Evolutionary conservation across 2,113 vertebrate genomes (phyloP), one percentile per base, ranked within the genome.

Genomic region (Girardinichthys multiradiatus): DNA sequence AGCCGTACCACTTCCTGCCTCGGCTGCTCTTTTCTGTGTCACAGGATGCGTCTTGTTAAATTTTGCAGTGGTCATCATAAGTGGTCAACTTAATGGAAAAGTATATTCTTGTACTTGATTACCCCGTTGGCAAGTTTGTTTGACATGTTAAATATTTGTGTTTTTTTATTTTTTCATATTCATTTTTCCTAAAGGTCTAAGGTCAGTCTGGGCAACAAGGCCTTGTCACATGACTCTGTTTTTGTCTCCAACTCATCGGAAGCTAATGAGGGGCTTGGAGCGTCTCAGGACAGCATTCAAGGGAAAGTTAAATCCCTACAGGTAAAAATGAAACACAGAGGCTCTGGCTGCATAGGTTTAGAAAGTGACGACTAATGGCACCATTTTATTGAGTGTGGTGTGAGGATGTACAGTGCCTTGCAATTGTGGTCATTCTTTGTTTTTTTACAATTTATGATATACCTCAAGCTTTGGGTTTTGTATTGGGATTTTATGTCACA

Each of bases 161-260:
- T 69, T 64, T 70, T 4, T 74, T 58, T 61, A 28, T 76, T 57
- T 81, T 29, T 69, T 65, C 27, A 2, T 66, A 27, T 70, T 86
- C 88, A 26, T 70, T 84, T 86, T 66, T 68, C 83, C 77, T 73
- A 35, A 79, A 99, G 97, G 67, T 86, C 91, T 70, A 97, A 94
- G 89, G 83, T 94, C 67, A 93, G 75, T 84, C 88, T 96, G 93
- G 94, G 95, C 30, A 94, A 63, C 91, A 97, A 97, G 90, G 94
- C 95, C 70, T 68, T 97, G 87, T 98, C 96, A 24, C 96, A 98
- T 35, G 97, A 98, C 86, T 97, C 96, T 0, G 90, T 97, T 77
- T 97, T 98, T 79, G 92, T 94, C 72, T 93, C 92, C 17, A 94
- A 96, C 26, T 89, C 90, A 13, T 82, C 89, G 24, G 95, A 95